Conservation (phyloP, 2,888 invertebrate genomes). For the Callosobruchus maculatus region DNA sequence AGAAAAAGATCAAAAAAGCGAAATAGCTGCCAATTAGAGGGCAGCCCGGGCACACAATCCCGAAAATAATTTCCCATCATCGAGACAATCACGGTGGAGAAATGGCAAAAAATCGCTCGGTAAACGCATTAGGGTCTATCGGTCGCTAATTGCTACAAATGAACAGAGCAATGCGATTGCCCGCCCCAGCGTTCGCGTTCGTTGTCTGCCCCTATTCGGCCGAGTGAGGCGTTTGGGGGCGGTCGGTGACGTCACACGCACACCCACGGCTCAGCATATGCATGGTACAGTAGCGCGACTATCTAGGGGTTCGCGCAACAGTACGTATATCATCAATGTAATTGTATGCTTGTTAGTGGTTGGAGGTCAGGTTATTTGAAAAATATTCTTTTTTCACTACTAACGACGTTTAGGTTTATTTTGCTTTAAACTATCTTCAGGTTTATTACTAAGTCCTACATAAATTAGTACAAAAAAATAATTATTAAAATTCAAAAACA, state of each 20-base stretch:
- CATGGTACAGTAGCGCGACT: too few species aligned
- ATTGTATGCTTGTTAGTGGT: too few species aligned
- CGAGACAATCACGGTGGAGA: conserved; percentile 37
- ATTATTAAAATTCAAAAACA: too few species aligned
- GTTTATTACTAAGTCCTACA: too few species aligned
- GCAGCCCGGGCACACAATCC: neutral
- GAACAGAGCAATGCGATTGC: conserved; percentile 45
- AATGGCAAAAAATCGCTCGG: conserved; percentile 36
- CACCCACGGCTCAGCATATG: conserved; percentile 15
- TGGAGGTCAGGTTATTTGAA: too few species aligned
- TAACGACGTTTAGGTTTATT: too few species aligned
- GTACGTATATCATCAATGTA: too few species aligned
- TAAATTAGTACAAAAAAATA: too few species aligned
- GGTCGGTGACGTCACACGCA: neutral
- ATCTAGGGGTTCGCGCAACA: too few species aligned
- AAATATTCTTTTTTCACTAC: too few species aligned
- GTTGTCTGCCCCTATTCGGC: conserved; percentile 13
- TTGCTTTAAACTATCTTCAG: too few species aligned
- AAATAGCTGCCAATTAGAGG: neutral
- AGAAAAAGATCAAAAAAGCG: neutral
- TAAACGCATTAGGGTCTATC: conserved; percentile 43
- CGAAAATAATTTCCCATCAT: conserved; percentile 30
- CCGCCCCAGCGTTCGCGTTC: conserved; percentile 31
- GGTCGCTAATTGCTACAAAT: conserved; percentile 47
- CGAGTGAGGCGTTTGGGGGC: conserved; percentile 2